A percentile compares a stretch with the other conserved stretches of the same genome.
Conservation (phyloP, 1,140 invertebrate species). For the Parapsyche elsis region DNA sequence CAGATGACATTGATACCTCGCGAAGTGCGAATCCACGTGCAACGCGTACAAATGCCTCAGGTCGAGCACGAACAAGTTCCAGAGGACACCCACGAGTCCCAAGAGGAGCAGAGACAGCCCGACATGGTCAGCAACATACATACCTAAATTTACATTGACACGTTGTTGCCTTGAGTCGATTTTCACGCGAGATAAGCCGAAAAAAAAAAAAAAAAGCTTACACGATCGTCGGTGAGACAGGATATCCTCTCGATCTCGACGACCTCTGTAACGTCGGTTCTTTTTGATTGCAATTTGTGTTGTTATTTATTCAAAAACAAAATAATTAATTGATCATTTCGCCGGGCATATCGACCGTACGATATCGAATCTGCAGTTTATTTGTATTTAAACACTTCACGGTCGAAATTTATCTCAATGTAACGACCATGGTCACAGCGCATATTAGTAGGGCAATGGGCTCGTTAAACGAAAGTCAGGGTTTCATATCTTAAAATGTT, state of each 20-base stretch:
- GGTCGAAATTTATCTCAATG: no score
- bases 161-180: not conserved
- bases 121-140: conserved; percentile 7
- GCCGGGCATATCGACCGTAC: not conserved
- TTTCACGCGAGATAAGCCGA: not conserved
- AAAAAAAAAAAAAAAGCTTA: not conserved
- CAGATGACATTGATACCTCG: conserved; percentile 58
- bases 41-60: conserved; percentile 59
- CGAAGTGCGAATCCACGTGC: conserved; percentile 67
- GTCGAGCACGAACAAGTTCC: conserved; percentile 52
- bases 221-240: not conserved
- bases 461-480: no score
- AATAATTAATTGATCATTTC: not conserved
- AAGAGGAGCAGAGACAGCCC: conserved; percentile 46
- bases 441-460: no score
- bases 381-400: no score
- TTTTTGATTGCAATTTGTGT: not conserved
- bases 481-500: no score
- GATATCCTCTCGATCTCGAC: conserved; percentile 19
- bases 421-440: no score
- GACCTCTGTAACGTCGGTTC: conserved; percentile 14
- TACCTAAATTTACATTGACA: not conserved
- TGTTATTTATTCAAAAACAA: not conserved
- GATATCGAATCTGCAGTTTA: not conserved
- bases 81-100: conserved; percentile 50